Percentiles rank a stretch among this genome's conserved stretches.
phyloP scores from a whole-genome alignment of 2,797 vertebrate genomes.

The Muraenolepis orangiensis region DNA sequence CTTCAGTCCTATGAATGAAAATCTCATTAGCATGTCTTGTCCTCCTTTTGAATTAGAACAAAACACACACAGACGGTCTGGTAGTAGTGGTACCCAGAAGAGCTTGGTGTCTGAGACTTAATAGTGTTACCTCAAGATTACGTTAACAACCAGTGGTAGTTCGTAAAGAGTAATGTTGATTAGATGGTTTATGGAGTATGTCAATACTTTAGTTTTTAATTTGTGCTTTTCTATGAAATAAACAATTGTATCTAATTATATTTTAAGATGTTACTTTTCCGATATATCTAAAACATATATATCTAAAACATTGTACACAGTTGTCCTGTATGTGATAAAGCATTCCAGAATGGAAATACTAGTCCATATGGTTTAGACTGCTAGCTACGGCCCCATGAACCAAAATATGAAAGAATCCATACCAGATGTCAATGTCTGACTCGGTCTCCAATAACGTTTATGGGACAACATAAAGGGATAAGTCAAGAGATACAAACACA shows the following conservation, averaged over 20 bases:
- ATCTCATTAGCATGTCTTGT: slow-evolving; percentile 26
- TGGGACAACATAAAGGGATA: not conserved
- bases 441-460: slow-evolving; percentile 31
- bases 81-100: slow-evolving; percentile 19
- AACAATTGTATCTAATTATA: not conserved
- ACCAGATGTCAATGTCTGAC: slow-evolving; percentile 48
- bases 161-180: not conserved
- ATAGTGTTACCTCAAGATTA: not conserved
- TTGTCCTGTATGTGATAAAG: slow-evolving; percentile 13
- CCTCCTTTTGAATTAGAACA: slow-evolving; percentile 16
- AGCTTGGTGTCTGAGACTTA: not conserved
- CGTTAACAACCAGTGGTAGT: not conserved
- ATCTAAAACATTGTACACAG: not conserved
- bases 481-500: not conserved
- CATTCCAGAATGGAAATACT: slow-evolving; percentile 50
- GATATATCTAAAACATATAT: not conserved
- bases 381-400: slow-evolving; percentile 48
- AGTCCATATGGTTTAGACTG: slow-evolving; percentile 54
- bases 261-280: not conserved
- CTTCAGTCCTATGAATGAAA: slow-evolving; percentile 25
- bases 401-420: slow-evolving; percentile 37
- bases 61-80: slow-evolving; percentile 23
- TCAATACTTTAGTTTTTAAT: not conserved
- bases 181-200: not conserved
- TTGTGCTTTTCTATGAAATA: not conserved